These are phyloP conservation scores for Rhagium mordax DNA, from an alignment of 2,888 invertebrate genomes.

Conservation along the genomic window DNA sequence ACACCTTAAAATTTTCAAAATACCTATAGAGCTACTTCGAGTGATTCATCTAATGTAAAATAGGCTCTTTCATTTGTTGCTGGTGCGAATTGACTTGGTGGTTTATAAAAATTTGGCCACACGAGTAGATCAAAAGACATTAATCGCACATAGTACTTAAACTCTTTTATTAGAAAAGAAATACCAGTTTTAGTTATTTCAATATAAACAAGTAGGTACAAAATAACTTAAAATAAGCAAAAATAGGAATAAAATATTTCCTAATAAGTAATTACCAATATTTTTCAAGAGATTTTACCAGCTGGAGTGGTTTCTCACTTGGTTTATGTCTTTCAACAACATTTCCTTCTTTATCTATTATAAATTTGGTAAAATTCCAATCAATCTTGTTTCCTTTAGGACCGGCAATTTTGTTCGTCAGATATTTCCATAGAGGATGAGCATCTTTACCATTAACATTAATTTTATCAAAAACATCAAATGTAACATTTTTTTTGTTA, in stretches of 20 bases:
- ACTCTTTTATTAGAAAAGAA: neutral
- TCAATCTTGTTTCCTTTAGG: conserved; percentile 78
- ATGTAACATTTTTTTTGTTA: conserved; percentile 76
- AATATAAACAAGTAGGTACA: neutral
- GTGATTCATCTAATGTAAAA: no score
- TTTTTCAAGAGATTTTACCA: conserved; percentile 64
- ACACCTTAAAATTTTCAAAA: no score
- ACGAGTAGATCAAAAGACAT: no score
- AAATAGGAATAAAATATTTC: neutral
- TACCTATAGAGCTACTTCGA: no score
- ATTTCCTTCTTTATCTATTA: conserved; percentile 81
- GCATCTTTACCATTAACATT: conserved; percentile 79
- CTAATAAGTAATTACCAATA: conserved; percentile 59
- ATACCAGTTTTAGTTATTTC: neutral
- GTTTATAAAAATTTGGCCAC: no score
- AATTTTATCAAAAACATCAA: conserved; percentile 83
- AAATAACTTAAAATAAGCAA: neutral
- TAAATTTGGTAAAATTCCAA: conserved; percentile 93
- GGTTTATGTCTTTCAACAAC: conserved; percentile 78
- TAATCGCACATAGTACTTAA: no score
- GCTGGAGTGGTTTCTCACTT: conserved; percentile 61
- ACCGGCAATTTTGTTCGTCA: conserved; percentile 74
- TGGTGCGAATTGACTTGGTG: no score
- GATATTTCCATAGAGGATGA: conserved; percentile 78
- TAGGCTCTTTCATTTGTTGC: no score